Percentiles rank a stretch among this genome's conserved stretches.
phyloP scores from a whole-genome alignment of 2,113 vertebrate genomes.

The Microtus ochrogaster region DNA sequence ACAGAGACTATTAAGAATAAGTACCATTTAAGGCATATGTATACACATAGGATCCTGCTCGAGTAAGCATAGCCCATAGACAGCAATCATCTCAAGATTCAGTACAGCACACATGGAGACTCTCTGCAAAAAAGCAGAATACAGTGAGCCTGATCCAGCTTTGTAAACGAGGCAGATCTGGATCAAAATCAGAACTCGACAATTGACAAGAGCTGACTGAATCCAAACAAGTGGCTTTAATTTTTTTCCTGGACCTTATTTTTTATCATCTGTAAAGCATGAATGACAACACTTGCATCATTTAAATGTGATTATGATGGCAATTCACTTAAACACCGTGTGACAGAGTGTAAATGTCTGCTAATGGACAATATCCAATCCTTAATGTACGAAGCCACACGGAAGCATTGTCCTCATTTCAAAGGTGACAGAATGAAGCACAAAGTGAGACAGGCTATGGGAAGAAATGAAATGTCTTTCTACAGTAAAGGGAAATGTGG shows the following conservation, averaged over 20 bases:
- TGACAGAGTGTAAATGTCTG: background rate
- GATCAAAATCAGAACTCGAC: background rate
- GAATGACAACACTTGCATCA: background rate
- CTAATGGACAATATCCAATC: background rate
- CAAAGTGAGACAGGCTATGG: background rate
- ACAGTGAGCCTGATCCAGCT: background rate
- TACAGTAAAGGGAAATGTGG: background rate
- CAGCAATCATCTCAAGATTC: constrained; percentile 4
- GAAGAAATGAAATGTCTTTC: background rate
- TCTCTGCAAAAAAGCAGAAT: background rate
- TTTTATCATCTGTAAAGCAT: constrained; percentile 25
- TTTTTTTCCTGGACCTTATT: constrained; percentile 17
- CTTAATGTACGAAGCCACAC: background rate
- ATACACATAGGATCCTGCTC: background rate
- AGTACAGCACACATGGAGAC: background rate
- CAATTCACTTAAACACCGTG: background rate
- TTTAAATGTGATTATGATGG: constrained; percentile 28
- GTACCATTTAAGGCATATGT: background rate
- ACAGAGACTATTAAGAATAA: background rate
- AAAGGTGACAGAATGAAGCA: background rate
- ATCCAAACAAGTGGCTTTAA: background rate
- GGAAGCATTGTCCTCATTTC: background rate
- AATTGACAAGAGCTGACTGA: background rate
- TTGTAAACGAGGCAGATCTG: background rate
- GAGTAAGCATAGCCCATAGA: background rate